phyloP scores from a whole-genome alignment of 1,140 invertebrate species.

The Aleiodes sp. region DNA sequence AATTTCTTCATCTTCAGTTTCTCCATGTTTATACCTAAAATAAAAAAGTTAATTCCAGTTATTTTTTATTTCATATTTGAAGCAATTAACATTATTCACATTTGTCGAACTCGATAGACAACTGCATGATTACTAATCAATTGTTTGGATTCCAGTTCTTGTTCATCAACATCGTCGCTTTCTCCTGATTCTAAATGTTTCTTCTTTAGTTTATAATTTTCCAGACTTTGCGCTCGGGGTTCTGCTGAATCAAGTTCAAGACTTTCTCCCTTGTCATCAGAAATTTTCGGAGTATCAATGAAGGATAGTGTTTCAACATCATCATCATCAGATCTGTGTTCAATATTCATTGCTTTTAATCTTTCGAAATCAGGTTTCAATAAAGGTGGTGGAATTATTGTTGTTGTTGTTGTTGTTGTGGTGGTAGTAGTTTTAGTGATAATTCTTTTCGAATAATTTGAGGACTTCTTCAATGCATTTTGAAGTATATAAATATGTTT shows the following conservation, averaged over 20 bases:
- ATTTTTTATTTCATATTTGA: too few relatives aligned
- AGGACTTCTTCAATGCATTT: constrained; percentile 47
- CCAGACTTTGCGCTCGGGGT: constrained; percentile 48
- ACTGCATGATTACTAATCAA: constrained; percentile 57
- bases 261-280: constrained; percentile 36
- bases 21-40: constrained; percentile 43
- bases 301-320: constrained; percentile 12
- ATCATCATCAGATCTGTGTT: constrained; percentile 23
- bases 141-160: constrained; percentile 42
- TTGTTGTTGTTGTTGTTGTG: too few relatives aligned
- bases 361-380: constrained; percentile 32
- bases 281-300: neutral
- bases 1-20: constrained; percentile 34
- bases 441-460: constrained; percentile 20
- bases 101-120: constrained; percentile 55
- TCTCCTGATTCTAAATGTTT: constrained; percentile 45
- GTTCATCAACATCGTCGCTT: constrained; percentile 30
- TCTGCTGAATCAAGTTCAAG: constrained; percentile 36
- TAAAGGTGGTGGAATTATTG: constrained; percentile 11
- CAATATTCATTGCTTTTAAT: constrained; percentile 37
- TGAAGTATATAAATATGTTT: constrained; percentile 59
- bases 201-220: constrained; percentile 53
- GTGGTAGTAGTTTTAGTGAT: constrained; percentile 18
- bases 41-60: neutral
- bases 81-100: constrained; percentile 37